These are phyloP conservation scores for Montipora efflorescens DNA, from an alignment of 64 coral and sea anemone species.

Conservation along the genomic window DNA sequence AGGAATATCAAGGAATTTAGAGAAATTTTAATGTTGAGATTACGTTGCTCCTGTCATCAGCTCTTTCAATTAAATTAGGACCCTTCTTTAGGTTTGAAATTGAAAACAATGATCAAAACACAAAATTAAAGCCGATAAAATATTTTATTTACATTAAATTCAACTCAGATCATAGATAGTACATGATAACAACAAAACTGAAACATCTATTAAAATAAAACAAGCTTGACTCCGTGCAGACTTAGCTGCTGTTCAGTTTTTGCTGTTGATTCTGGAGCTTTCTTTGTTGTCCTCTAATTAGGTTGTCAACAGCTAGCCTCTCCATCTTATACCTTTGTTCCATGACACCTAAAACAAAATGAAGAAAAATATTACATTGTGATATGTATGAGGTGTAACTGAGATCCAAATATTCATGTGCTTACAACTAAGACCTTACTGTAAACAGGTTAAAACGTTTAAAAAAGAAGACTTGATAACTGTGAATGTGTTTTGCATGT, in stretches of 20 bases:
- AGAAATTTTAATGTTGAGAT: no score
- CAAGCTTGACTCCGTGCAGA: not conserved
- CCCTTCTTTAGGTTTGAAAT: no score
- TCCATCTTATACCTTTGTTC: not conserved
- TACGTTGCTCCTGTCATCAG: no score
- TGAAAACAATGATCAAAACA: not conserved
- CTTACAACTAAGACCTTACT: no score
- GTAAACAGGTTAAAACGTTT: no score
- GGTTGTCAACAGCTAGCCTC: slow-evolving; percentile 13
- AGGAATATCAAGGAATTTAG: no score
- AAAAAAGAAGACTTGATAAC: no score
- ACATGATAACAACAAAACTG: no score
- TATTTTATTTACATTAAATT: slow-evolving; percentile 1
- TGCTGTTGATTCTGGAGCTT: not conserved
- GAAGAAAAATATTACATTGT: not conserved
- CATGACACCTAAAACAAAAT: slow-evolving; percentile 14
- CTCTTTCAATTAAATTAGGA: no score
- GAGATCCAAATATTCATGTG: no score
- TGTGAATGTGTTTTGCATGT: no score
- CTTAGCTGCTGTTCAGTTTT: slow-evolving; percentile 19
- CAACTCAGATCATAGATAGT: not conserved
- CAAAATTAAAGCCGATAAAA: not conserved
- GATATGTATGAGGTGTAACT: not conserved
- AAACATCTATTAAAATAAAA: no score
- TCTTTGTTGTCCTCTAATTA: slow-evolving; percentile 14